Percentiles rank a stretch among this genome's conserved stretches.
Evolutionary conservation across 2,113 vertebrate species (phyloP).

Genomic region (Andinoacara biseriatus): DNA sequence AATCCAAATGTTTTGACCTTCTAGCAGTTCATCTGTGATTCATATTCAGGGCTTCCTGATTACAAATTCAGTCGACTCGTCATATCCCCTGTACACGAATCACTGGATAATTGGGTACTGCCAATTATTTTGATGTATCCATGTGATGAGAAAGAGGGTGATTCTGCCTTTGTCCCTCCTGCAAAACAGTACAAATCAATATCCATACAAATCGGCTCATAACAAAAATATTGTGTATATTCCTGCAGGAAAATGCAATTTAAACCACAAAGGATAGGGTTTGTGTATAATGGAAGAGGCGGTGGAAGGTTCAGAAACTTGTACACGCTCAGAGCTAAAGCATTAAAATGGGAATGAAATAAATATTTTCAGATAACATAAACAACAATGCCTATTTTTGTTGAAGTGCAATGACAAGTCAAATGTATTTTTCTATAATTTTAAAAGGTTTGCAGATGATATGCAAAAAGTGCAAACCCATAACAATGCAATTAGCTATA

Average conservation of each 20-base stretch:
- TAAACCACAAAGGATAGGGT: neutral
- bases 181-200: constrained; percentile 54
- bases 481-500: constrained; percentile 55
- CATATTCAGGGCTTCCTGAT: constrained; percentile 52
- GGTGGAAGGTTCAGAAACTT: neutral
- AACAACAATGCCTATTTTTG: neutral
- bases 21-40: constrained; percentile 53
- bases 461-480: constrained; percentile 20
- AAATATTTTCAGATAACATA: neutral
- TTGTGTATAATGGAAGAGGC: neutral
- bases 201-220: constrained; percentile 40
- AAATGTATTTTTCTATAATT: constrained; percentile 24
- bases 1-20: constrained; percentile 35
- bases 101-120: constrained; percentile 69
- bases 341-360: neutral
- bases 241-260: constrained; percentile 12
- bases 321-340: neutral
- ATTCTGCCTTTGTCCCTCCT: constrained; percentile 40
- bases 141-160: constrained; percentile 55
- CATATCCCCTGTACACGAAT: constrained; percentile 66
- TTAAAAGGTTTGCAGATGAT: constrained; percentile 19
- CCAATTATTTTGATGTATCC: constrained; percentile 72
- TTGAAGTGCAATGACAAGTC: constrained; percentile 26
- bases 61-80: constrained; percentile 51
- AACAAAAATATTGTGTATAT: constrained; percentile 29